Evolutionary conservation across 1,140 invertebrate species (phyloP), one percentile per base, ranked within the genome.

Genomic region (Drosophila kurseongensis): DNA sequence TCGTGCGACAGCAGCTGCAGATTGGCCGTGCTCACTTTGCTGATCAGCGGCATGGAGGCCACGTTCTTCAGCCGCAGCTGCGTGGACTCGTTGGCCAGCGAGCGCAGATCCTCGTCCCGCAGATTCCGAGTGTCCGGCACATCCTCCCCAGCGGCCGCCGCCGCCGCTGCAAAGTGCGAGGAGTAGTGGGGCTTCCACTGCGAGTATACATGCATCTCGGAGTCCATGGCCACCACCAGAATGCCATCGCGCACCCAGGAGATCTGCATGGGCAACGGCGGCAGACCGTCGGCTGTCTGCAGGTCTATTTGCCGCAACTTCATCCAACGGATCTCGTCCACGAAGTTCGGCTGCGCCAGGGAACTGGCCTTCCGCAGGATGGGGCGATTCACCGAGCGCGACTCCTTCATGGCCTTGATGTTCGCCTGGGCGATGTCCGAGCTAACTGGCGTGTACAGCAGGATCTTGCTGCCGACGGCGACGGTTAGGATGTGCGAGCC

Each of bases 181-280:
- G 78, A 80, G 55, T 86, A 79, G 6, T 92, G 80, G 0, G 96
- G 96, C 81, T 97, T 97, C 98, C 99, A 99, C 92, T 99, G 99
- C 0, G 98, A 98, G 91, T 99, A 99, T 0, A 99, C 98, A 84
- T 99, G 98, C 98, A 99, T 99, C 93, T 99, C 99, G 35, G 98
- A 99, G 90, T 99, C 98, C 98, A 99, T 99, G 23, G 98, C 99
- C 5, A 99, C 98, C 0, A 99, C 97, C 4, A 99, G 93, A 72
- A 99, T 98, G 4, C 99, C 99, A 88, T 99, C 98, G 35, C 98
- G 94, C 0, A 99, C 98, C 99, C 99, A 99, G 0, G 97, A 98
- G 72, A 99, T 97, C 91, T 99, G 98, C 96, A 99, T 99, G 0
- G 99, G 99, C 13, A 99, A 92, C 0, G 99, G 98, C 35, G 98